phyloP scores from a whole-genome alignment of 2,113 vertebrate genomes.

The human region GRCh38 chr1:235752501-235753000 shows the following conservation, averaged over 20 bases:
- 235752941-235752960: too few species aligned
- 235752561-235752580: background rate
- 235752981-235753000: conserved; percentile 29
- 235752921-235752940: too few species aligned
- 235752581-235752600: background rate
- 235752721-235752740: conserved; percentile 15
- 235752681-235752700: background rate
- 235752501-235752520: background rate
- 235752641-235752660: background rate
- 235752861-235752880: background rate
- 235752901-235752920: too few species aligned
- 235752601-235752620: background rate
- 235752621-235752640: background rate
- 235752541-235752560: background rate
- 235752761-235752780: background rate
- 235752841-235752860: background rate
- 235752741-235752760: background rate
- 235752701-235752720: conserved; percentile 4
- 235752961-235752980: background rate
- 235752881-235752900: too few species aligned
- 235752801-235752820: background rate
- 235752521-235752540: background rate
- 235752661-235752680: background rate
- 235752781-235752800: conserved; percentile 17
- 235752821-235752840: background rate